phyloP scores from a whole-genome alignment of 2,797 vertebrate genomes.

The Crocodylus rhombifer region DNA sequence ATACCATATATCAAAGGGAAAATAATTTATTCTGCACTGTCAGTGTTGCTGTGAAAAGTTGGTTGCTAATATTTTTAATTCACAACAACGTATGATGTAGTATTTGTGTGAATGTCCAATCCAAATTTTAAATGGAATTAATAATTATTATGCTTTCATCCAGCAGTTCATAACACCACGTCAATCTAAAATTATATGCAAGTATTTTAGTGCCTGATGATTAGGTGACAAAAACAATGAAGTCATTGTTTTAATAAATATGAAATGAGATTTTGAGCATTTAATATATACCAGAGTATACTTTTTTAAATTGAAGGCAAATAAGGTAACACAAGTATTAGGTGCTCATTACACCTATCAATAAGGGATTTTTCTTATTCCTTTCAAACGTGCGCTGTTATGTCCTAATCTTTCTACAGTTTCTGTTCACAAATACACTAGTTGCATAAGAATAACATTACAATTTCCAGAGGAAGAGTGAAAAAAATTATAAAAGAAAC shows the following conservation, averaged over 20 bases:
- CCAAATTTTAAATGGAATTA: neutral
- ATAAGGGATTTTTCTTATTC: constrained; percentile 49
- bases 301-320: neutral
- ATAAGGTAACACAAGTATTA: neutral
- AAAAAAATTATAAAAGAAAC: neutral
- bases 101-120: neutral
- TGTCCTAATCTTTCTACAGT: constrained; percentile 5
- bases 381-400: neutral
- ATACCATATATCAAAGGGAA: neutral
- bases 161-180: neutral
- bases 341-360: constrained; percentile 22
- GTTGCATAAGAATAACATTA: neutral
- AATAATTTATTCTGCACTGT: neutral
- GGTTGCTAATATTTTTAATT: neutral
- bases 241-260: neutral
- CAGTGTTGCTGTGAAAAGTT: neutral
- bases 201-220: neutral
- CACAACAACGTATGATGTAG: neutral
- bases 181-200: neutral
- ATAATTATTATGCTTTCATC: neutral
- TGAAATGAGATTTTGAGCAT: neutral
- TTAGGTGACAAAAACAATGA: neutral
- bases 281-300: neutral
- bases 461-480: neutral
- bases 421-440: neutral